These are phyloP conservation scores for Hedychridium roseum DNA, from an alignment of 2,888 invertebrate genomes.

Conservation along the genomic window DNA sequence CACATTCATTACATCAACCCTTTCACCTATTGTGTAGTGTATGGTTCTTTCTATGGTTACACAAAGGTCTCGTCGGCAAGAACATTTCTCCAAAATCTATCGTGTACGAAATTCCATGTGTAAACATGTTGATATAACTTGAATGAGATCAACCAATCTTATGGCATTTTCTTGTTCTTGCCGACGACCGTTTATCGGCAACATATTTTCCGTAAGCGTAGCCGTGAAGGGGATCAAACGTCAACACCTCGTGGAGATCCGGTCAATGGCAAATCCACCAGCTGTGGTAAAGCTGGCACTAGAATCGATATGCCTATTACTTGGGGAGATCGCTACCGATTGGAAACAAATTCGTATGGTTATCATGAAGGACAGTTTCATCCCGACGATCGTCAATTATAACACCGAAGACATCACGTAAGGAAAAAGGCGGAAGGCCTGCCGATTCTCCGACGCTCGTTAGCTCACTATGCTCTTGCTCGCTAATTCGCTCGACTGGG, in stretches of 20 bases:
- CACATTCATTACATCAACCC: too few relatives aligned
- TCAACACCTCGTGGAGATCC: constrained; percentile 93
- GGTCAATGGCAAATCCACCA: constrained; percentile 95
- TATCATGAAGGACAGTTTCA: constrained; percentile 95
- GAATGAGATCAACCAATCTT: too few relatives aligned
- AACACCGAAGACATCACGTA: constrained; percentile 93
- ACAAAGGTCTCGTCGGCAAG: too few relatives aligned
- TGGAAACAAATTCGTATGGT: constrained; percentile 93
- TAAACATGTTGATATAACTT: too few relatives aligned
- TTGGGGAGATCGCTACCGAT: constrained; percentile 89
- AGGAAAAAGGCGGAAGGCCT: constrained; percentile 61
- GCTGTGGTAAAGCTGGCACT: constrained; percentile 91
- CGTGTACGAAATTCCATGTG: too few relatives aligned
- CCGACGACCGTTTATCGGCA: too few relatives aligned
- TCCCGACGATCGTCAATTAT: constrained; percentile 93
- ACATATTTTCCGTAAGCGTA: constrained; percentile 53
- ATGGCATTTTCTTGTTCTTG: too few relatives aligned
- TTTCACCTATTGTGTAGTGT: too few relatives aligned
- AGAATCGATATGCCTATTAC: constrained; percentile 92
- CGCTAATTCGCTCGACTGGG: too few relatives aligned
- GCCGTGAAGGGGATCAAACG: constrained; percentile 97
- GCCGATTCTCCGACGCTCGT: constrained; percentile 47
- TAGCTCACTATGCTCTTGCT: too few relatives aligned
- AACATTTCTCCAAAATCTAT: too few relatives aligned
- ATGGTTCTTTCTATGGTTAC: too few relatives aligned